Conservation (phyloP, 1,140 invertebrate genomes). For the Microvelia longipes region DNA sequence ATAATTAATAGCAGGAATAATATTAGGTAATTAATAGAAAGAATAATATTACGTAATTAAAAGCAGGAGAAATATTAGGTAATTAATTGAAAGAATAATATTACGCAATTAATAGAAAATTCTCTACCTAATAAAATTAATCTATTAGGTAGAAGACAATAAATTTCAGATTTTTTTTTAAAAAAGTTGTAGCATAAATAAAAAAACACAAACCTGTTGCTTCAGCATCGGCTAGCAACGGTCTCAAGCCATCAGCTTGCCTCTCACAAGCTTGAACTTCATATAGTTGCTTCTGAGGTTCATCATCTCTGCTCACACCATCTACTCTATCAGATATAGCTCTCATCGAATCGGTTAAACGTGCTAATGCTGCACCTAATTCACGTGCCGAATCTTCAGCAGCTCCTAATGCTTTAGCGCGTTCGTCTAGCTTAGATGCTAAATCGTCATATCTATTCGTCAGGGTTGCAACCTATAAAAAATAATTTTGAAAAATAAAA, state of each 20-base stretch:
- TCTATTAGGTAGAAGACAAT: no score
- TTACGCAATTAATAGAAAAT: no score
- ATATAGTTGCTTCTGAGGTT: neutral
- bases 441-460: slow-evolving; percentile 62
- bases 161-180: no score
- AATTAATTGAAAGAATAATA: no score
- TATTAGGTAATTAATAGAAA: no score
- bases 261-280: slow-evolving; percentile 37
- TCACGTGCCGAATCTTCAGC: slow-evolving; percentile 77
- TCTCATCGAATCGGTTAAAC: slow-evolving; percentile 64
- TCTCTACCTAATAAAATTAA: no score
- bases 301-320: slow-evolving; percentile 55
- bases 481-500: no score
- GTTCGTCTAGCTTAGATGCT: slow-evolving; percentile 46
- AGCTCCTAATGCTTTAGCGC: slow-evolving; percentile 38
- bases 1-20: no score
- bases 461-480: slow-evolving; percentile 50
- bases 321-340: slow-evolving; percentile 74
- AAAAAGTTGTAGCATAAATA: no score
- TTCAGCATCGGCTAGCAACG: slow-evolving; percentile 71
- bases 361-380: slow-evolving; percentile 69
- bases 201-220: slow-evolving; percentile 66
- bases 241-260: slow-evolving; percentile 72
- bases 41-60: no score
- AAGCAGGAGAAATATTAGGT: no score